Evolutionary conservation across 2,113 vertebrate genomes (phyloP).

Genomic region (Benitochromis conjunctus): DNA sequence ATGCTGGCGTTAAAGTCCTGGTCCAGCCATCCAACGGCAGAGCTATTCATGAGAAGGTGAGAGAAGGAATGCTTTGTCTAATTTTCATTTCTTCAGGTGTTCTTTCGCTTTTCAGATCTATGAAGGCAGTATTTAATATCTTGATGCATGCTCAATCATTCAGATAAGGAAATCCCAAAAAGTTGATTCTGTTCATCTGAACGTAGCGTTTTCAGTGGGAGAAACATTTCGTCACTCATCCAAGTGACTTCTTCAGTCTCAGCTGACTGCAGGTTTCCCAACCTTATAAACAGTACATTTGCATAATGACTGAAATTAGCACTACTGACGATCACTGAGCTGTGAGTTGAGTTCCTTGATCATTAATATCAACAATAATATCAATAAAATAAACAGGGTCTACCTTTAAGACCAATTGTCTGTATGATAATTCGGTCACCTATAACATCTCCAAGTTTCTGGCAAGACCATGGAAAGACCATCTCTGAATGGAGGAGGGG

Average conservation of each 20-base stretch:
- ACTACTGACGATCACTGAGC: background rate
- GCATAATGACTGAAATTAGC: background rate
- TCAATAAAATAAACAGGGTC: background rate
- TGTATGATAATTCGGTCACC: background rate
- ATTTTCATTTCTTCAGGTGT: background rate
- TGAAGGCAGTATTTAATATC: background rate
- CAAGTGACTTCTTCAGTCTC: background rate
- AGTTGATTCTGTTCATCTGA: background rate
- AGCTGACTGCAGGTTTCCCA: background rate
- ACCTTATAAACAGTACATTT: background rate
- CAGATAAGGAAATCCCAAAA: background rate
- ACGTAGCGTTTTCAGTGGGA: background rate
- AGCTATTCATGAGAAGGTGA: constrained; percentile 92
- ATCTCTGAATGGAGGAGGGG: background rate
- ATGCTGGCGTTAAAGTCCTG: constrained; percentile 89
- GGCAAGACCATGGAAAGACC: background rate
- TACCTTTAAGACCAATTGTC: background rate
- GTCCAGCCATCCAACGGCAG: constrained; percentile 93
- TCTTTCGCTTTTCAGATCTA: background rate
- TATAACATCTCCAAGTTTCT: background rate
- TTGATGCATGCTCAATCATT: background rate
- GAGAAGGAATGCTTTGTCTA: background rate
- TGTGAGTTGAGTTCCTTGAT: background rate
- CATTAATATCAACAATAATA: background rate
- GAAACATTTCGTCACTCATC: background rate